These are phyloP conservation scores for Galaxea fascicularis DNA, from an alignment of 92 coral and sea anemone species.

Conservation along the genomic window DNA sequence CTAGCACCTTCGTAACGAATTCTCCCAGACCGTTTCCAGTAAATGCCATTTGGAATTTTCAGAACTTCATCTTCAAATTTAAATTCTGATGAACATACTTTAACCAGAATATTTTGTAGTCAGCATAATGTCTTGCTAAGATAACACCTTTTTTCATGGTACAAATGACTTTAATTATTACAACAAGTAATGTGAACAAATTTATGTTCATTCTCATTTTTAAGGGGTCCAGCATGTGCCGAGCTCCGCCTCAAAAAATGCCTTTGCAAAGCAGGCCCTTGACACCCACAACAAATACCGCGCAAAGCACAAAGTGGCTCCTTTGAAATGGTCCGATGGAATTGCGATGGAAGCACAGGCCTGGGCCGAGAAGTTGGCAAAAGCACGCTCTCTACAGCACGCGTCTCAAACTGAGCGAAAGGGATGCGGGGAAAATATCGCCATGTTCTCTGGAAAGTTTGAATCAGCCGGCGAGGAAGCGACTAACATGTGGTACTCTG, in stretches of 20 bases:
- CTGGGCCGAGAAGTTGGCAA: constrained; percentile 96
- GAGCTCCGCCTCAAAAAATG: constrained; percentile 31
- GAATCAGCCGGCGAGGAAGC: constrained; percentile 90
- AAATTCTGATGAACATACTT: too few relatives aligned
- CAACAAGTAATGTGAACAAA: background rate
- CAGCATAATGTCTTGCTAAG: too few relatives aligned
- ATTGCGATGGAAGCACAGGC: constrained; percentile 88
- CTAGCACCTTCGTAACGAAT: too few relatives aligned
- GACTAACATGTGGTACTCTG: constrained; percentile 84
- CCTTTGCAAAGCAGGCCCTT: constrained; percentile 71
- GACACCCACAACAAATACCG: constrained; percentile 90
- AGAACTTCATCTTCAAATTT: too few relatives aligned
- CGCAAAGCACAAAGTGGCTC: constrained; percentile 77
- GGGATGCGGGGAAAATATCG: constrained; percentile 90
- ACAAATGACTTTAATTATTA: too few relatives aligned
- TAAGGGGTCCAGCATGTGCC: constrained; percentile 7
- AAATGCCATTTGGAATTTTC: too few relatives aligned
- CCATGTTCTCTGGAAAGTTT: constrained; percentile 86
- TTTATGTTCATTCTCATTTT: background rate
- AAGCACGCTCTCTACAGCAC: constrained; percentile 76
- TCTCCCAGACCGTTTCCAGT: too few relatives aligned
- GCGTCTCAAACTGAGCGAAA: constrained; percentile 70
- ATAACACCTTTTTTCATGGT: too few relatives aligned
- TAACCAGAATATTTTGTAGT: too few relatives aligned
- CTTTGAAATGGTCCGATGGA: constrained; percentile 90